Evolutionary conservation across 2,113 vertebrate genomes (phyloP), one percentile per base, ranked within the genome.

Genomic region (Peromyscus polionotus): DNA sequence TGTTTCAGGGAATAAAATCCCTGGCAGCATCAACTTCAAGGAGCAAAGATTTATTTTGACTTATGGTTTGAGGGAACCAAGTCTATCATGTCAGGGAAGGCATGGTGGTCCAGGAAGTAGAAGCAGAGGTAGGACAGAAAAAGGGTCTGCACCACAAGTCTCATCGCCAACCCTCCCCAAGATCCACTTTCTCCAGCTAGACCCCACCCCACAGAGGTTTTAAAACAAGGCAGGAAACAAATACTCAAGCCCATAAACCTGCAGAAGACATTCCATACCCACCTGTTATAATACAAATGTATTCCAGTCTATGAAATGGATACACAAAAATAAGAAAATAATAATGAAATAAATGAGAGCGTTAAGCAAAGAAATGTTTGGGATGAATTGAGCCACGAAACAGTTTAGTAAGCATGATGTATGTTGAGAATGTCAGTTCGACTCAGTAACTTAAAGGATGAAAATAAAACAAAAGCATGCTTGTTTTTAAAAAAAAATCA

Each of bases 271-370:
- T 19, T 39, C 42, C 33, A 75, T 31, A 39, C 22, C 22, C 13
- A 39, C 26, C 26, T 68, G 8, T 75, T 95, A 54, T 28, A 83
- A 90, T 7, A 67, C 16, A 5, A 79, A 88, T 68, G 7, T 26
- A 75, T 5, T 68, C n/a, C 24, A 91, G 45, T 88, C 84, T 94
- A 59, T 42, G 88, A 96, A 84, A 91, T 70, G 6, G 36, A 45
- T 80, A 33, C 3, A 39, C 12, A 36, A 75, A 59, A 85, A 39
- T 72, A 93, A 70, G 24, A 26, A 61, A 54, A 63, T 85, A 91
- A 39, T 93, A 75, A 61, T 9, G 14, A 91, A 88, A 45, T 68
- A 89, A 76, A 11, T 33, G 19, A 76, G 1, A 10, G 20, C 26
- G 4, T 65, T 94, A 54, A 68, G 26, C 1, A 13, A 14, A 76